Percentiles rank a stretch among this genome's conserved stretches.
Conservation (phyloP, 2,797 vertebrate genomes). For the Argyrosomus regius region DNA sequence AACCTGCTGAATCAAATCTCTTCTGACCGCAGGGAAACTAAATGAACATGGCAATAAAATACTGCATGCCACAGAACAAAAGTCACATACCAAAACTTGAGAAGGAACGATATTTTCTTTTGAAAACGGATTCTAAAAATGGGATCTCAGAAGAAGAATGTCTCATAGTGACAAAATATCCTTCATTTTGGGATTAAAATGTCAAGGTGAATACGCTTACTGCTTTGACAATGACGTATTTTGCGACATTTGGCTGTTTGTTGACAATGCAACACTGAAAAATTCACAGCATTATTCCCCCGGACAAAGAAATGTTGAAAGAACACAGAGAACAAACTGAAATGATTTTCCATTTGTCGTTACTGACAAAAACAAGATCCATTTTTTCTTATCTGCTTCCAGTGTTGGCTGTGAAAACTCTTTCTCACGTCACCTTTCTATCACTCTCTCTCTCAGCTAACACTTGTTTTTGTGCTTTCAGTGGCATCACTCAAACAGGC, state of each 20-base stretch:
- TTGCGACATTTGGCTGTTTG: not conserved
- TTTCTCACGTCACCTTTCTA: slow-evolving; percentile 1
- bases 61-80: not conserved
- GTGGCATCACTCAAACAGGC: not conserved
- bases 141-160: no score
- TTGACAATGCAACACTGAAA: slow-evolving; percentile 2
- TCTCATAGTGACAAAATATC: not conserved
- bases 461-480: not conserved
- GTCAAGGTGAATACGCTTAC: not conserved
- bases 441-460: slow-evolving; percentile 1
- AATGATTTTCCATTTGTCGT: slow-evolving; percentile 16
- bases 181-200: not conserved
- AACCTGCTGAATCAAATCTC: not conserved
- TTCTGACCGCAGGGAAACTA: not conserved
- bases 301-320: slow-evolving; percentile 2
- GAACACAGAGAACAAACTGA: slow-evolving; percentile 9
- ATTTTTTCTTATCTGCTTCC: not conserved
- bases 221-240: not conserved
- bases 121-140: not conserved
- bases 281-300: slow-evolving; percentile 13
- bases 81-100: not conserved
- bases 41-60: not conserved
- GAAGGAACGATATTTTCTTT: not conserved
- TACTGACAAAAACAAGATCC: slow-evolving; percentile 5
- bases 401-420: slow-evolving; percentile 3